Percentiles rank a stretch among this genome's conserved stretches.
These are phyloP conservation scores for Rhodeus uyekii DNA, from an alignment of 2,797 vertebrate species.

Conservation along the genomic window DNA sequence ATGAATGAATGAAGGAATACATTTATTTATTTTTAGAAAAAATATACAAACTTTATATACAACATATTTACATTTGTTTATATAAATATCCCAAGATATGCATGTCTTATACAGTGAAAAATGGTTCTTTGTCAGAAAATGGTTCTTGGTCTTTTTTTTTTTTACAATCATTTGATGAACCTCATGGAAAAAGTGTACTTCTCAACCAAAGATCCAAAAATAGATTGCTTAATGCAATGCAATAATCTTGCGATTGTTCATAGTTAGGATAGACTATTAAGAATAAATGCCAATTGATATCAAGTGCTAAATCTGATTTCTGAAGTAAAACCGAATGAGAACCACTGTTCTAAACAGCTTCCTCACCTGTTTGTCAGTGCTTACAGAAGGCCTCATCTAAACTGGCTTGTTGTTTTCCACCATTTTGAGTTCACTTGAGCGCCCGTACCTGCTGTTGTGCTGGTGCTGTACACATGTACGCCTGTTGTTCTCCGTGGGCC, in stretches of 20 bases:
- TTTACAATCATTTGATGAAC: background rate
- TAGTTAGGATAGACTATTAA: no score
- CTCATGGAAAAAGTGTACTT: background rate
- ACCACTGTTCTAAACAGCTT: background rate
- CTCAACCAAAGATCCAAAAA: background rate
- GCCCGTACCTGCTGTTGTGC: slow-evolving; percentile 40
- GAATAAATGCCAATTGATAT: background rate
- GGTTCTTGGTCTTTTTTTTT: background rate
- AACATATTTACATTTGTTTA: no score
- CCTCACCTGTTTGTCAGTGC: background rate
- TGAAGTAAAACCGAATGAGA: background rate
- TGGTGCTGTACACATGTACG: slow-evolving; percentile 35
- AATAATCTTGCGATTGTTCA: background rate
- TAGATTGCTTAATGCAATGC: background rate
- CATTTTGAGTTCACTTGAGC: slow-evolving; percentile 22
- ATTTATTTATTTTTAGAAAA: no score
- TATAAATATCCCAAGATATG: background rate
- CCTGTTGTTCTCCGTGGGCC: slow-evolving; percentile 46
- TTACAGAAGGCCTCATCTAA: background rate
- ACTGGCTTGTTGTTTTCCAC: slow-evolving; percentile 16
- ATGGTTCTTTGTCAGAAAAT: no score
- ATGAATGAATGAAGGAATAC: background rate
- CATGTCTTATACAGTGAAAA: background rate
- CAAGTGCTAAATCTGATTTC: background rate
- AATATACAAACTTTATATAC: no score